phyloP scores from a whole-genome alignment of 2,888 invertebrate genomes.

The Podotricha telesiphe region DNA sequence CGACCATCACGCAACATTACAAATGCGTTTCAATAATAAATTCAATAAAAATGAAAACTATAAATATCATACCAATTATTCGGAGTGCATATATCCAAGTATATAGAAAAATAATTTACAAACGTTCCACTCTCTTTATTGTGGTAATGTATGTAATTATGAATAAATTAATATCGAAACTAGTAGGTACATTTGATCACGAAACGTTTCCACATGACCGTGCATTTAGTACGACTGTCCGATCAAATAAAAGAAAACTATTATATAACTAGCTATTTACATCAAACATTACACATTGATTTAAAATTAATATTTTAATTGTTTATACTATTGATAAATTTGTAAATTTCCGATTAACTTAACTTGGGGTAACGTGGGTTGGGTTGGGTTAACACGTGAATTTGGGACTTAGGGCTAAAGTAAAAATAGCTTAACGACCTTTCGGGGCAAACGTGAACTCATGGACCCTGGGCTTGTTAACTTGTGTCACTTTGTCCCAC shows the following conservation, averaged over 20 bases:
- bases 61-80: constrained; percentile 2
- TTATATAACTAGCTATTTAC: neutral
- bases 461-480: too few species aligned
- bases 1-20: too few species aligned
- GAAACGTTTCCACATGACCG: constrained; percentile 19
- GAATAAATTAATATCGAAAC: constrained; percentile 18
- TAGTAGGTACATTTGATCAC: neutral
- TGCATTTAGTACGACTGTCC: constrained; percentile 14
- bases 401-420: too few species aligned
- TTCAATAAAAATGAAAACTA: neutral
- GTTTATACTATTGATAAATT: too few species aligned
- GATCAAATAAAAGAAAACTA: neutral
- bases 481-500: too few species aligned
- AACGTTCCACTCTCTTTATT: constrained; percentile 15
- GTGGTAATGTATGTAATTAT: constrained; percentile 5
- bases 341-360: too few species aligned
- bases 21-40: neutral
- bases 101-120: neutral
- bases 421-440: too few species aligned
- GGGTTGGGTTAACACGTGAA: too few species aligned
- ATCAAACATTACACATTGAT: constrained; percentile 3
- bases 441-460: too few species aligned
- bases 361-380: too few species aligned
- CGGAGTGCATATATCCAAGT: neutral
- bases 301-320: neutral